These are phyloP conservation scores for Ferdinandea cuprea DNA, from an alignment of 2,888 invertebrate species.

Conservation along the genomic window DNA sequence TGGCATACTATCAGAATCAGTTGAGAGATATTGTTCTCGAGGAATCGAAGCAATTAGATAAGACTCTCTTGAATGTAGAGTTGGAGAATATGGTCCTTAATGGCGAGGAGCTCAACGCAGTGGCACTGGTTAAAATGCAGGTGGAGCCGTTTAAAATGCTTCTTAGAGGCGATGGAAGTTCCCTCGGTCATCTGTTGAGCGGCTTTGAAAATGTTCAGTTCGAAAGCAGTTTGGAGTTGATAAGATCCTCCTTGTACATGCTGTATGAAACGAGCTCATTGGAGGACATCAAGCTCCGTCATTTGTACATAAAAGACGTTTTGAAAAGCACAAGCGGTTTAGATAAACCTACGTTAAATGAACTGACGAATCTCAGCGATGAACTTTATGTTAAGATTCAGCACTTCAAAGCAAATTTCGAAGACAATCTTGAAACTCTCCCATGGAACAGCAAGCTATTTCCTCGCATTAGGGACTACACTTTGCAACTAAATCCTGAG, in stretches of 20 bases:
- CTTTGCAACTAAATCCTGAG: conserved; percentile 32
- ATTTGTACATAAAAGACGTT: conserved; percentile 77
- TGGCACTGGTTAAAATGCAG: conserved; percentile 80
- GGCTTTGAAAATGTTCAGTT: conserved; percentile 76
- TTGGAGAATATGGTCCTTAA: conserved; percentile 78
- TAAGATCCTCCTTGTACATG: conserved; percentile 81
- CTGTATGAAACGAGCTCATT: conserved; percentile 83
- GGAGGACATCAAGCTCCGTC: conserved; percentile 80
- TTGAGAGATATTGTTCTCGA: conserved; percentile 79
- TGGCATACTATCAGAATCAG: conserved; percentile 81
- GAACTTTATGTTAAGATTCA: conserved; percentile 44
- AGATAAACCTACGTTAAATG: not conserved
- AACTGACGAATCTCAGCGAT: conserved; percentile 48
- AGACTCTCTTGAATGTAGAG: conserved; percentile 69
- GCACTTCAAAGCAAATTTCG: conserved; percentile 36
- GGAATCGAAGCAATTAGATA: conserved; percentile 69
- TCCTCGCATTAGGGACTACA: conserved; percentile 81
- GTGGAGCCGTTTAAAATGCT: conserved; percentile 78
- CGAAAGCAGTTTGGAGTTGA: conserved; percentile 65
- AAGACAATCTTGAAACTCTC: conserved; percentile 64
- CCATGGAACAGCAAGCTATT: conserved; percentile 82
- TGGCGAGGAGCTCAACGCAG: conserved; percentile 77
- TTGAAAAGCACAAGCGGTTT: not conserved
- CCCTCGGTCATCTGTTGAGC: conserved; percentile 74
- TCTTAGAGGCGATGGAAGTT: conserved; percentile 49